Percentiles rank a stretch among this genome's conserved stretches.
Conservation (phyloP, 2,113 vertebrate genomes). For the Microcebus murinus region DNA sequence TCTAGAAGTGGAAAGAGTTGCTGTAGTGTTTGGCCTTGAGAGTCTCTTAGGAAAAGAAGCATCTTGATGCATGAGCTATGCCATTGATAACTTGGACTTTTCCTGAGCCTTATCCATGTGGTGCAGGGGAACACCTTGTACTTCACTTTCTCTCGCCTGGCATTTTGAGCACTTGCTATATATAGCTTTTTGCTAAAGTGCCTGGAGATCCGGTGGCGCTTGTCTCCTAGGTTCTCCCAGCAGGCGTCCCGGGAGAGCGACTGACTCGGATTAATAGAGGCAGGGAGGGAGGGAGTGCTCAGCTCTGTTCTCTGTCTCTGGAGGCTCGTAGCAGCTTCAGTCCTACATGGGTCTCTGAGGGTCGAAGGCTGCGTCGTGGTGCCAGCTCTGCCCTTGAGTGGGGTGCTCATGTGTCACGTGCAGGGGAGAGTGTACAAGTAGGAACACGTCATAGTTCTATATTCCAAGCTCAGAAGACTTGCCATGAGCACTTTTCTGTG, state of each 20-base stretch:
- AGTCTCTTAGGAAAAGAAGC: not conserved
- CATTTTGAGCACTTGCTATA: not conserved
- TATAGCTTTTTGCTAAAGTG: not conserved
- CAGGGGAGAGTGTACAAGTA: not conserved
- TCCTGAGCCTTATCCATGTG: not conserved
- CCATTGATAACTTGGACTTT: not conserved
- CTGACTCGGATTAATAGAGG: rapidly evolving
- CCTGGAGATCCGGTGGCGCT: not conserved
- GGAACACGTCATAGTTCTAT: not conserved
- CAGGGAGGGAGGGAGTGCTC: not conserved
- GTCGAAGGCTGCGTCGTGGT: rapidly evolving
- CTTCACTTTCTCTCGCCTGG: not conserved
- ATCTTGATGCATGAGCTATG: not conserved
- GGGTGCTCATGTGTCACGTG: not conserved
- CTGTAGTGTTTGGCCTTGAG: not conserved
- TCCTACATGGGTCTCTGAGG: not conserved
- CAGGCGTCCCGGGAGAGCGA: not conserved
- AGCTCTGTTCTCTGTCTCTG: not conserved
- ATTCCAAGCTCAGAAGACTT: not conserved
- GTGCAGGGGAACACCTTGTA: not conserved
- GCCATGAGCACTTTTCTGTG: not conserved
- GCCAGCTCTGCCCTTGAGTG: not conserved
- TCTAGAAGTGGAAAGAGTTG: not conserved
- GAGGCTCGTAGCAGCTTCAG: rapidly evolving
- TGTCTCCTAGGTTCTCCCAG: not conserved